Conservation (phyloP, 2,113 vertebrate species). For the Melanerpes formicivorus region DNA sequence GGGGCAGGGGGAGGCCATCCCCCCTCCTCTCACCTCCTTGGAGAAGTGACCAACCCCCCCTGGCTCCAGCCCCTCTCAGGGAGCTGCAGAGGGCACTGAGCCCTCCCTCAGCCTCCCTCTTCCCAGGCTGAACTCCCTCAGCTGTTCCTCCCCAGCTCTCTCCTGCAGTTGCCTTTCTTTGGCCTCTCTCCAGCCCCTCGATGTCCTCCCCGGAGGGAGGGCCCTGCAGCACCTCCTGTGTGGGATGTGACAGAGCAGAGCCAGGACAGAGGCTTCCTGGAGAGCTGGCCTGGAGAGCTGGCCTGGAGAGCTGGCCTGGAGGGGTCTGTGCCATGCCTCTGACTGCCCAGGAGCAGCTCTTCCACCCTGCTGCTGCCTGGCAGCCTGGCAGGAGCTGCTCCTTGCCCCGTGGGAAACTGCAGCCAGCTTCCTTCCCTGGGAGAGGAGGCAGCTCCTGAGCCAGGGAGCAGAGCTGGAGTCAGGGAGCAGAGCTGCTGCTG, state of each 20-base stretch:
- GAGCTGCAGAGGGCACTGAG: too few relatives aligned
- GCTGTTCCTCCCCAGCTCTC: too few relatives aligned
- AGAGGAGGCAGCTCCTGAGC: rapidly evolving
- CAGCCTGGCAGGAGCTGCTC: not conserved
- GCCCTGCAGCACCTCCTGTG: too few relatives aligned
- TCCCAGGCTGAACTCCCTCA: too few relatives aligned
- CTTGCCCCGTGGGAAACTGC: not conserved
- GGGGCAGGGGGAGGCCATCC: too few relatives aligned
- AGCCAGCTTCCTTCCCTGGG: rapidly evolving
- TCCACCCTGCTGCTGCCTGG: rapidly evolving
- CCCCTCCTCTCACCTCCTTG: too few relatives aligned
- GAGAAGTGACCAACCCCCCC: too few relatives aligned
- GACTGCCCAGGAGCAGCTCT: rapidly evolving
- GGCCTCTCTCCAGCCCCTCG: too few relatives aligned
- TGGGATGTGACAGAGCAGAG: not conserved
- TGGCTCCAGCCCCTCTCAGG: too few relatives aligned
- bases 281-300: rapidly evolving
- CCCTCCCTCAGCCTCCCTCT: too few relatives aligned
- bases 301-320: rapidly evolving
- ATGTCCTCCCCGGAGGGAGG: too few relatives aligned
- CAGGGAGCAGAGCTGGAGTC: rapidly evolving
- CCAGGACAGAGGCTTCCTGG: not conserved
- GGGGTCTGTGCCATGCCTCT: not conserved
- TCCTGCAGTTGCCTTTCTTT: too few relatives aligned
- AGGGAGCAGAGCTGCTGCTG: rapidly evolving